Evolutionary conservation across 2,113 vertebrate species (phyloP), one percentile per base, ranked within the genome.

Genomic region (Pachycephala philippinensis): DNA sequence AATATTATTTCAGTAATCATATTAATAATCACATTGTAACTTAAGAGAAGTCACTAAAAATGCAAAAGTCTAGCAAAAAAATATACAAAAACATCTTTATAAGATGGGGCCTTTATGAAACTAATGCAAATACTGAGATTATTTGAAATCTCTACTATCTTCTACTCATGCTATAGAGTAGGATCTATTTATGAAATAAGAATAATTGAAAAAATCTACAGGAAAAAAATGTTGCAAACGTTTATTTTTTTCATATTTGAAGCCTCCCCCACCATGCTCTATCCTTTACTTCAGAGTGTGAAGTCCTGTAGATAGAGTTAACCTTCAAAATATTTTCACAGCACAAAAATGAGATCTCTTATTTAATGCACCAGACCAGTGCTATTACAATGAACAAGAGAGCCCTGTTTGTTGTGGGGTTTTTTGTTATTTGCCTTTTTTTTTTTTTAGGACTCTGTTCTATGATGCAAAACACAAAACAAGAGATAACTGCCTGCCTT

Each of bases 1-100:
- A 85, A 95, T 50, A 85, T 30, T 81, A 52, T 76, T 95, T 77
- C 78, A 94, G 54, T 31, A 82, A 81, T 24, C 10, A 30, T 17
- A 28, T 28, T 80, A 89, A 95, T 31, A 95, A 64, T 56, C 31
- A 47, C 22, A 68, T 11, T 65, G 49, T 42, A 92, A 49, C 6
- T 63, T 71, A 72, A 57, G 2, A 89, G 3, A 77, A 66, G 11
- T 35, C 17, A 78, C 20, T 77, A 79, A 60, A 90, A 92, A 49
- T 5, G 10, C 6, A 44, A 2, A 61, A 45, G 20, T 30, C 40
- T 30, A 66, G 3, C 12, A 70, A 69, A 10, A 70, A 10, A 63
- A 7, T n/a, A 0, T 3, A 54, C 10, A 53, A 37, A 69, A 61
- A 7, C 12, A 13, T 30, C 28, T 64, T 60, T 15, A 53, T 27